Conservation (phyloP, 1,140 invertebrate species). For the Drosophila yakuba region DNA sequence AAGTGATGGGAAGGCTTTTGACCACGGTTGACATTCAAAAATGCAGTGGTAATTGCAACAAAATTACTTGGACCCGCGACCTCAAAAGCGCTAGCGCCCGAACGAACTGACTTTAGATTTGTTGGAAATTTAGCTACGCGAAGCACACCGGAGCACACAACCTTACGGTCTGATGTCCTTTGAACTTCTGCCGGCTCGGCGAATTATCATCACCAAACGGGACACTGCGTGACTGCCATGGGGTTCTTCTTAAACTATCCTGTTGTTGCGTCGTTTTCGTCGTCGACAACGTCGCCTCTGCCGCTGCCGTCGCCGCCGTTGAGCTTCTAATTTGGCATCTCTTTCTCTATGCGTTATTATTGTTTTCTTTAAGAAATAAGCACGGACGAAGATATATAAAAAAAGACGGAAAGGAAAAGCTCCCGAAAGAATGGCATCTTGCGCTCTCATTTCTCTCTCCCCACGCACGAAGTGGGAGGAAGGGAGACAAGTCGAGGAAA, state of each 20-base stretch:
- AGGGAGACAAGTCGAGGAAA: conserved; percentile 26
- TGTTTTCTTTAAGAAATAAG: conserved; percentile 77
- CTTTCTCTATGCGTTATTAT: conserved; percentile 70
- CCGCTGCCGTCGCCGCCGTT: conserved; percentile 30
- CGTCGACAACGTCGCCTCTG: conserved; percentile 22
- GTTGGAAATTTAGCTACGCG: conserved; percentile 27
- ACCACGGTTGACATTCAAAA: neutral
- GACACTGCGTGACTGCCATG: conserved; percentile 57
- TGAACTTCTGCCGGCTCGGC: conserved; percentile 74
- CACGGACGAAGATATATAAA: conserved; percentile 38
- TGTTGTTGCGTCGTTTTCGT: conserved; percentile 27
- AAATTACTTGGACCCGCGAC: conserved; percentile 19
- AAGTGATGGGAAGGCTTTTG: neutral
- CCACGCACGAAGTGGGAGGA: conserved; percentile 9
- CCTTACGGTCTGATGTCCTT: conserved; percentile 78
- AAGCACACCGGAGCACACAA: conserved; percentile 49
- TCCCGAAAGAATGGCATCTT: conserved; percentile 58
- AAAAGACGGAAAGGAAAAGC: conserved; percentile 50
- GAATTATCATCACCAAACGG: conserved; percentile 79
- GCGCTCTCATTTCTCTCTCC: conserved; percentile 37
- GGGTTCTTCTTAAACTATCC: conserved; percentile 68
- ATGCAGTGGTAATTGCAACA: neutral
- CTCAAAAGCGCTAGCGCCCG: conserved; percentile 7
- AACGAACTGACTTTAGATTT: conserved; percentile 3
- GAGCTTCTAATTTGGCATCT: conserved; percentile 57